Percentiles rank a stretch among this genome's conserved stretches.
Evolutionary conservation across 2,797 vertebrate genomes (phyloP).

Genomic region (Atherinosoma microstoma): DNA sequence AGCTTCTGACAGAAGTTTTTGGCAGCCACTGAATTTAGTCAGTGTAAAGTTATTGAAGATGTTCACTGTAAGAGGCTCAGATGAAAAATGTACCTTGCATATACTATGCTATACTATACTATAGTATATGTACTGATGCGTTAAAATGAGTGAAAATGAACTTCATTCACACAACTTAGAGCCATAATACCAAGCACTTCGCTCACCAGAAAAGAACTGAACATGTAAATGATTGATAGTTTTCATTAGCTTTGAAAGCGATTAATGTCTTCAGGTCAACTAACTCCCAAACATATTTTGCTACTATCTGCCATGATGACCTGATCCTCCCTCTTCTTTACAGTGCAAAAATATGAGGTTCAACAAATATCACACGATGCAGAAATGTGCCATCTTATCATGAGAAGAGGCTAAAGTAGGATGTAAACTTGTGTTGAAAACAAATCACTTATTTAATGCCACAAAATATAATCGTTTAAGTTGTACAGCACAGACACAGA

Average conservation of each 20-base stretch:
- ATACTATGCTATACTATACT: too few relatives aligned
- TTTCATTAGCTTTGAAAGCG: not conserved
- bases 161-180: too few relatives aligned
- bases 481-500: not conserved
- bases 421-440: not conserved
- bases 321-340: not conserved
- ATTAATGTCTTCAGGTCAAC: not conserved
- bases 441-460: not conserved
- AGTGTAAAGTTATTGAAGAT: constrained; percentile 35
- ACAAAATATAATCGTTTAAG: not conserved
- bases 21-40: constrained; percentile 37
- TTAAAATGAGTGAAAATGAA: too few relatives aligned
- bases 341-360: not conserved
- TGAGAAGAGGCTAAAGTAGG: not conserved
- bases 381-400: not conserved
- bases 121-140: too few relatives aligned
- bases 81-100: constrained; percentile 16
- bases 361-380: not conserved
- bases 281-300: not conserved
- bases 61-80: constrained; percentile 16
- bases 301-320: not conserved
- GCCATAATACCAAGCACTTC: too few relatives aligned
- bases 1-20: constrained; percentile 37
- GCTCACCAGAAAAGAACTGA: not conserved
- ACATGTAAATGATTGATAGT: not conserved